A percentile compares a stretch with the other conserved stretches of the same genome.
These are phyloP conservation scores for Bradypodion pumilum DNA, from an alignment of 2,797 vertebrate genomes.

Conservation along the genomic window DNA sequence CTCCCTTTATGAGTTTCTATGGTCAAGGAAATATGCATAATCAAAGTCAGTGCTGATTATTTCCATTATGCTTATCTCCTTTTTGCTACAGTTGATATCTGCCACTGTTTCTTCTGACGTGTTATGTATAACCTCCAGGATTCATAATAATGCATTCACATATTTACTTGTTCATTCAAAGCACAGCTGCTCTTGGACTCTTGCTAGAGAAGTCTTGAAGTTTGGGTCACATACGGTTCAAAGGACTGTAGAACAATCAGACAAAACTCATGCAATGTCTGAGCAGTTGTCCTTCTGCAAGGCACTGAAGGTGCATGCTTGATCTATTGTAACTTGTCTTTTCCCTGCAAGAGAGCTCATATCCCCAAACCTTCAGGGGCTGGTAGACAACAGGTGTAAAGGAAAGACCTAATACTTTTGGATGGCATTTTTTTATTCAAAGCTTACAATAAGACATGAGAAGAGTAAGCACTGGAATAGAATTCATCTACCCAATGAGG, in stretches of 20 bases:
- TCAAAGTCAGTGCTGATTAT: background rate
- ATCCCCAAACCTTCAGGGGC: background rate
- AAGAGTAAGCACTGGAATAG: background rate
- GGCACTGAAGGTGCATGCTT: background rate
- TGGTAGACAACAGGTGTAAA: background rate
- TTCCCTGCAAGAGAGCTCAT: conserved; percentile 1
- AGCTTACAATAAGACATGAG: background rate
- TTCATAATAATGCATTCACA: background rate
- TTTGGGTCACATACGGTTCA: background rate
- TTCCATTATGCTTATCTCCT: background rate
- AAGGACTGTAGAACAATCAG: background rate
- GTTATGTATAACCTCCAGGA: background rate
- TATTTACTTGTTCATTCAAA: background rate
- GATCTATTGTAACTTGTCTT: background rate
- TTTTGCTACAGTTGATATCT: background rate
- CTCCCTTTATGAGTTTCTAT: too few relatives aligned
- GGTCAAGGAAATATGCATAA: too few relatives aligned
- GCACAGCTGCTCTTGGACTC: too few relatives aligned
- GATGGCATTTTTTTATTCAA: background rate
- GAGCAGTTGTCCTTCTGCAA: background rate
- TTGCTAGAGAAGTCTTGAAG: background rate
- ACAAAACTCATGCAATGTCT: background rate
- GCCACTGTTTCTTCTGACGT: background rate
- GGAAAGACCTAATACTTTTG: background rate
- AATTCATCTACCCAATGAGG: background rate